phyloP scores from a whole-genome alignment of 1,140 invertebrate genomes.

The Solenopsis fugax region DNA sequence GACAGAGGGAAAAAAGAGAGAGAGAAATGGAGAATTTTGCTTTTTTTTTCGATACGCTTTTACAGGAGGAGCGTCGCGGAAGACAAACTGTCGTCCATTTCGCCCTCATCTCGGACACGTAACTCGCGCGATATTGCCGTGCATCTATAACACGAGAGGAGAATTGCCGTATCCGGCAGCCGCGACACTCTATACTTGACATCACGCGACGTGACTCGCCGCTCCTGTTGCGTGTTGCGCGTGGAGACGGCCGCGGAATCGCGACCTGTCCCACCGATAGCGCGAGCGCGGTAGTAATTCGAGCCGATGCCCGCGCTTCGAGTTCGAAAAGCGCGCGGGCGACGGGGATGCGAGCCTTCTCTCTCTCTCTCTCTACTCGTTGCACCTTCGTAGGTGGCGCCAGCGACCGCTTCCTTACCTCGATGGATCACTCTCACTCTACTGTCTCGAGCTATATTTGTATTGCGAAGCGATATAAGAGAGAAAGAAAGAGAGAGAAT shows the following conservation, averaged over 20 bases:
- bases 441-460: conserved; percentile 29
- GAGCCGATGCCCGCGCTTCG: neutral
- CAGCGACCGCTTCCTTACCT: neutral
- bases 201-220: neutral
- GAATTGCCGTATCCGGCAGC: neutral
- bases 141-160: neutral
- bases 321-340: conserved; percentile 55
- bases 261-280: neutral
- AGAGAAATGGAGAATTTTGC: neutral
- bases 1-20: neutral
- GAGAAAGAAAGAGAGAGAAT: conserved; percentile 4
- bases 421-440: neutral
- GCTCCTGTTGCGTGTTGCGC: conserved; percentile 44
- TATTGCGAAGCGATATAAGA: neutral
- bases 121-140: neutral
- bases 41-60: neutral
- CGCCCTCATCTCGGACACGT: neutral
- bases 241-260: conserved; percentile 1
- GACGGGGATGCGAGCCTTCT: neutral
- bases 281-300: conserved; percentile 24
- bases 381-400: conserved; percentile 51
- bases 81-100: neutral
- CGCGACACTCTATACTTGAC: neutral
- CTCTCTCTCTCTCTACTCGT: neutral
- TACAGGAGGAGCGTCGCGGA: neutral